These are phyloP conservation scores for Phoxinus dragarum DNA, from an alignment of 2,797 vertebrate species.

Conservation along the genomic window DNA sequence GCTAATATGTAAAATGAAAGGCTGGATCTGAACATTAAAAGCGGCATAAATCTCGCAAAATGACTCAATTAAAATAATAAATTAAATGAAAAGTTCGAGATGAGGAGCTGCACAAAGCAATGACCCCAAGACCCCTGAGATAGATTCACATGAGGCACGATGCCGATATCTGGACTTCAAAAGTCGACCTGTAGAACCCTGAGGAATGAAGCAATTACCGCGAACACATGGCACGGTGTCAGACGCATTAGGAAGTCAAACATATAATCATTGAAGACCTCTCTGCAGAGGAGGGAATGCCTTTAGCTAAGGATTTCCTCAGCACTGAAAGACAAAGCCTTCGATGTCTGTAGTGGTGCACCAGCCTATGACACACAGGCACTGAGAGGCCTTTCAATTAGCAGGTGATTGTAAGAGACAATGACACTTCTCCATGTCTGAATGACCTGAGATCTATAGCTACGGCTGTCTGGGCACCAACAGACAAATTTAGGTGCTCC, in stretches of 20 bases:
- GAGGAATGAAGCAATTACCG: conserved; percentile 44
- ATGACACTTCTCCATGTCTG: conserved; percentile 37
- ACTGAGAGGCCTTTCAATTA: conserved; percentile 48
- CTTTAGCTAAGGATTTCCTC: conserved; percentile 49
- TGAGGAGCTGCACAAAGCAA: conserved; percentile 19
- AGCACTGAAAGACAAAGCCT: conserved; percentile 31
- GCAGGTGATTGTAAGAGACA: conserved; percentile 30
- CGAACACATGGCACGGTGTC: conserved; percentile 46
- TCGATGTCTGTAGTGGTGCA: neutral
- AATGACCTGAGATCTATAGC: conserved; percentile 45
- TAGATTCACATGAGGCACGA: conserved; percentile 34
- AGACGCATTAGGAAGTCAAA: conserved; percentile 52
- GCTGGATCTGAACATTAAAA: neutral
- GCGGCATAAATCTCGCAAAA: neutral
- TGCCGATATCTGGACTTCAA: conserved; percentile 49
- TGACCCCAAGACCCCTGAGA: conserved; percentile 32
- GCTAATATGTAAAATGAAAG: neutral
- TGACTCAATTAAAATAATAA: neutral
- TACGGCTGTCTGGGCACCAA: conserved; percentile 45
- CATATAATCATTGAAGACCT: conserved; percentile 47
- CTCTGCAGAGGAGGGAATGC: conserved; percentile 32
- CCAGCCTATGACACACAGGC: conserved; percentile 26
- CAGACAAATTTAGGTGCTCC: conserved; percentile 1
- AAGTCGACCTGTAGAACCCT: conserved; percentile 39
- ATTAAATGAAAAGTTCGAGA: neutral